phyloP scores from a whole-genome alignment of 2,888 invertebrate species.

The Sminthurides aquaticus region DNA sequence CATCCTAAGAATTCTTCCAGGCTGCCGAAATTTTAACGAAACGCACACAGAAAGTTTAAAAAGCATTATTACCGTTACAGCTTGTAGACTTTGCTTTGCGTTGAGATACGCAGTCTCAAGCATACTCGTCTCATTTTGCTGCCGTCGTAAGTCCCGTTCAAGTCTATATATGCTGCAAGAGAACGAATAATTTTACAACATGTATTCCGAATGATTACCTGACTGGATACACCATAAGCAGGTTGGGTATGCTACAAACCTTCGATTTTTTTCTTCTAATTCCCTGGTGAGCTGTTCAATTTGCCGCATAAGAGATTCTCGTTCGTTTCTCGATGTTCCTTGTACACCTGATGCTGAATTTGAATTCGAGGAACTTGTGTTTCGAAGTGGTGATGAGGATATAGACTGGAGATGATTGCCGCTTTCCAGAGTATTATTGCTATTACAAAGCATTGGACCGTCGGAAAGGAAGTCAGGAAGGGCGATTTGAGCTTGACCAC shows the following conservation, averaged over 20 bases:
- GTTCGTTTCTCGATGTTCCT: slow-evolving; percentile 6
- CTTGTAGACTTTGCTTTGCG: slow-evolving; percentile 26
- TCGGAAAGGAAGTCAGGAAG: slow-evolving; percentile 66
- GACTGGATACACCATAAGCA: too few relatives aligned
- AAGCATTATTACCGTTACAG: slow-evolving; percentile 31
- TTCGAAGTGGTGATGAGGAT: background rate
- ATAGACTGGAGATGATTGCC: background rate
- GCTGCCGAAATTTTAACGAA: too few relatives aligned
- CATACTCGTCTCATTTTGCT: slow-evolving; percentile 25
- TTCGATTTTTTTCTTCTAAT: slow-evolving; percentile 34
- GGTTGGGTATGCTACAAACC: too few relatives aligned
- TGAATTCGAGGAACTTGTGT: background rate
- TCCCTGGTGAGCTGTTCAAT: slow-evolving; percentile 35
- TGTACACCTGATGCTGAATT: background rate
- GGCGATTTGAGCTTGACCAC: slow-evolving; percentile 13
- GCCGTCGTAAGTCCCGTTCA: slow-evolving; percentile 30
- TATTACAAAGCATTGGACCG: slow-evolving; percentile 55
- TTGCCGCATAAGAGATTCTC: slow-evolving; percentile 24
- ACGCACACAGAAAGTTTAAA: too few relatives aligned
- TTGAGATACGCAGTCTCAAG: slow-evolving; percentile 27
- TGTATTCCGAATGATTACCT: too few relatives aligned
- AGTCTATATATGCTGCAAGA: slow-evolving; percentile 31
- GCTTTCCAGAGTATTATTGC: slow-evolving; percentile 1
- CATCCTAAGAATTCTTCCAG: too few relatives aligned
- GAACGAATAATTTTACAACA: slow-evolving; percentile 2